Conservation (phyloP, 2,888 invertebrate species). For the Cryptocheilus praepositus region DNA sequence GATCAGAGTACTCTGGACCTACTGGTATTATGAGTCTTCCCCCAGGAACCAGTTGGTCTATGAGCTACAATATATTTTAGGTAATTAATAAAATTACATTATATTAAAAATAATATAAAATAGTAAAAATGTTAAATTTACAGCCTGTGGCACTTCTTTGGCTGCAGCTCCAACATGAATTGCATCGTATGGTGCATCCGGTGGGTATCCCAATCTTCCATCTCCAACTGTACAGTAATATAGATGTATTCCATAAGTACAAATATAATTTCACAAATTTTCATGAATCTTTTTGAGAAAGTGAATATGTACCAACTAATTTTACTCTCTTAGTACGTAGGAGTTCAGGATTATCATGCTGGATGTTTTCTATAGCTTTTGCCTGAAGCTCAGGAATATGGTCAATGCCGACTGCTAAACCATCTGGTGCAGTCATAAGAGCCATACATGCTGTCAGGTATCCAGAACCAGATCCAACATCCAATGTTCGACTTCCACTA, state of each 20-base stretch:
- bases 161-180: conserved; percentile 96
- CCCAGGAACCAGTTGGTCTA: conserved; percentile 84
- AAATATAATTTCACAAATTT: neutral
- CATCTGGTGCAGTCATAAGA: conserved; percentile 84
- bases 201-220: conserved; percentile 87
- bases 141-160: conserved; percentile 83
- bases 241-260: neutral
- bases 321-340: conserved; percentile 82
- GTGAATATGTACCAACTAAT: conserved; percentile 79
- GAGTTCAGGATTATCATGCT: conserved; percentile 83
- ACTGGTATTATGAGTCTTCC: conserved; percentile 95
- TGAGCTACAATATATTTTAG: conserved; percentile 40
- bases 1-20: conserved; percentile 90
- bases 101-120: neutral
- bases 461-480: conserved; percentile 96
- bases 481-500: conserved; percentile 87
- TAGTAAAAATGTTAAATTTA: conserved; percentile 71
- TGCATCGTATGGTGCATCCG: conserved; percentile 90
- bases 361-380: conserved; percentile 85
- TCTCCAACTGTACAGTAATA: conserved; percentile 83
- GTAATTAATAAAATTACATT: neutral
- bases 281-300: neutral
- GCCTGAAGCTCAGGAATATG: conserved; percentile 90
- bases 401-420: conserved; percentile 89
- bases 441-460: conserved; percentile 95